Percentiles rank a stretch among this genome's conserved stretches.
phyloP scores from a whole-genome alignment of 2,888 invertebrate species.

The Empis livida region DNA sequence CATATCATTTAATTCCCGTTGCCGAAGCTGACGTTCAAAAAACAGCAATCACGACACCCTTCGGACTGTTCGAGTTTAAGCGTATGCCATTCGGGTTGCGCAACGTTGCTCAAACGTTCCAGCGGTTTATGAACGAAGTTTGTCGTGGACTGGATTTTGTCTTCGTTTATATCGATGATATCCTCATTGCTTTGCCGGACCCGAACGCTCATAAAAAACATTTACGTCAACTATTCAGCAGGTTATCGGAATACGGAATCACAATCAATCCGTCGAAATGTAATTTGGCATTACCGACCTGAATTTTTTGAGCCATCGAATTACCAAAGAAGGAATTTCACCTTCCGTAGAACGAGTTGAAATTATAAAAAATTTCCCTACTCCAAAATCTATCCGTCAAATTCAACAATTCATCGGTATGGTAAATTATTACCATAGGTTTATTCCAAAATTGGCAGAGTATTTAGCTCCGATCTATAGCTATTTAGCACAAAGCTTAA shows the following conservation, averaged over 20 bases:
- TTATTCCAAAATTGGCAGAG: too few species aligned
- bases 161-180: neutral
- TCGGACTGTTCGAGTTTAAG: too few species aligned
- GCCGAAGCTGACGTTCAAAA: too few species aligned
- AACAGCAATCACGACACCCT: too few species aligned
- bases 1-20: too few species aligned
- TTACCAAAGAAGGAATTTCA: neutral
- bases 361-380: neutral
- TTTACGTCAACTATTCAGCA: neutral
- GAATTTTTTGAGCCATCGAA: neutral
- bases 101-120: neutral
- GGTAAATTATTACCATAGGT: too few species aligned
- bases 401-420: neutral
- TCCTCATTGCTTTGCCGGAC: neutral
- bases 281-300: neutral
- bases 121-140: too few species aligned
- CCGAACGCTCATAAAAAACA: neutral
- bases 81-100: too few species aligned
- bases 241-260: neutral
- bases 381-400: too few species aligned
- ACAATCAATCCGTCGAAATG: neutral
- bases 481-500: neutral
- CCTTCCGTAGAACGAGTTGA: neutral
- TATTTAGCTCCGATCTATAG: too few species aligned
- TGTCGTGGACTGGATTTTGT: too few species aligned